Evolutionary conservation across 2,888 invertebrate species (phyloP), one percentile per base, ranked within the genome.

Genomic region (Sepiola atlantica): DNA sequence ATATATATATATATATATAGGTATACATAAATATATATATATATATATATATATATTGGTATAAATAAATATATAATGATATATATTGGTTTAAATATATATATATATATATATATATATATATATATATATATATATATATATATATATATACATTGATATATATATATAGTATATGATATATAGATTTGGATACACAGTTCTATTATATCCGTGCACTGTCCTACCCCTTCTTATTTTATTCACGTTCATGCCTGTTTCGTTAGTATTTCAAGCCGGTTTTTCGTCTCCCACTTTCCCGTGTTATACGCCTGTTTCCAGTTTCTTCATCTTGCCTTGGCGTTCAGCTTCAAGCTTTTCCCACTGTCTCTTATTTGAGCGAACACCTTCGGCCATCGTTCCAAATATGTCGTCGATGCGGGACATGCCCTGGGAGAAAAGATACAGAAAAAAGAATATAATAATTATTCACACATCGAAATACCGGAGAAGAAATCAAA

Each of bases 361-460:
- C 98, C 98, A 98, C 94, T 97, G 97, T 14, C 96, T 96, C 96
- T 97, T 97, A 96, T 98, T 98, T 28, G 96, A 97, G 92, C 97
- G 91, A 4, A 98, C 97, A 16, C 98, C 97, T 94, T 97, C 97
- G 91, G 97, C 96, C 97, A 98, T 97, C 16, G 96, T 97, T 94
- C 97, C 96, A 95, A 98, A 97, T 94, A 97, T 96, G 0, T 97
- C 97, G 95, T 98, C 97, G 97, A 98, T 97, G 95, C 97, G 97
- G 0, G 97, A 96, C 95, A 98, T 96, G 16, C 97, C 97, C 98
- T 98, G 97, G 18, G 95, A 95, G 93, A 55, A 91, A 91, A 94
- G 94, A 93, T 95, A 96, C 0, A 35, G 35, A 92, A 35, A 92
- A 45, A 92, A 24, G 35, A 35, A 35, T 10, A 45, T 4, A 24